Conservation (phyloP, 2,113 vertebrate genomes). For the Malurus alboscapulatus region DNA sequence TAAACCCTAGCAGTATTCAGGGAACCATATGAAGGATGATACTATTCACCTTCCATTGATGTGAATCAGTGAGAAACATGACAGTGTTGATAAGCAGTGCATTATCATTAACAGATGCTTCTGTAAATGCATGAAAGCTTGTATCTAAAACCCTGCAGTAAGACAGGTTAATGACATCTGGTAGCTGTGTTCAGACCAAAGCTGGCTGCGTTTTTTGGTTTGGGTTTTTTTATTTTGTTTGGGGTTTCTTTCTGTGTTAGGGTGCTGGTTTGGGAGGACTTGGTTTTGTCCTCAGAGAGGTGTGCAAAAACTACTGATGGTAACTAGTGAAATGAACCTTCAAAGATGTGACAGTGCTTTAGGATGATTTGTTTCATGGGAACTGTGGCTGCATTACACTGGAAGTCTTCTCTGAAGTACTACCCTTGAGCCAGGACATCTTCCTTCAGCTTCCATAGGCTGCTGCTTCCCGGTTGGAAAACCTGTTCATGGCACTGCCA, state of each 20-base stretch:
- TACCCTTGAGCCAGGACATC: not conserved
- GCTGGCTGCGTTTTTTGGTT: not conserved
- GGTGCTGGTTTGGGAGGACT: not conserved
- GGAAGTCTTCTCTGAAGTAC: not conserved
- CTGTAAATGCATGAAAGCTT: not conserved
- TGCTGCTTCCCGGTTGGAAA: accelerated
- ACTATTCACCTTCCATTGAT: not conserved
- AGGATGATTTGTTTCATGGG: not conserved
- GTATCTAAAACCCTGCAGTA: not conserved
- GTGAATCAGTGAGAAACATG: not conserved
- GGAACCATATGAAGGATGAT: not conserved
- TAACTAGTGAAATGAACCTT: not conserved
- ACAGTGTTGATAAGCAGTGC: not conserved
- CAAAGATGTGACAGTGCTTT: not conserved
- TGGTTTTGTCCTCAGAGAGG: no score
- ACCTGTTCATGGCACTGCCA: not conserved
- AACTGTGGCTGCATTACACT: not conserved
- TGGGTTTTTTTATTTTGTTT: not conserved
- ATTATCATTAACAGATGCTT: not conserved
- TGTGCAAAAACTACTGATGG: slow-evolving; percentile 1
- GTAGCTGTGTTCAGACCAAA: slow-evolving; percentile 20
- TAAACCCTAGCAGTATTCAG: not conserved
- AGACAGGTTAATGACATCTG: not conserved
- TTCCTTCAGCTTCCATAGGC: not conserved
- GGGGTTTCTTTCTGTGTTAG: not conserved